A percentile compares a stretch with the other conserved stretches of the same genome.
Conservation (phyloP, 2,113 vertebrate species). For the Amphiprion percula region DNA sequence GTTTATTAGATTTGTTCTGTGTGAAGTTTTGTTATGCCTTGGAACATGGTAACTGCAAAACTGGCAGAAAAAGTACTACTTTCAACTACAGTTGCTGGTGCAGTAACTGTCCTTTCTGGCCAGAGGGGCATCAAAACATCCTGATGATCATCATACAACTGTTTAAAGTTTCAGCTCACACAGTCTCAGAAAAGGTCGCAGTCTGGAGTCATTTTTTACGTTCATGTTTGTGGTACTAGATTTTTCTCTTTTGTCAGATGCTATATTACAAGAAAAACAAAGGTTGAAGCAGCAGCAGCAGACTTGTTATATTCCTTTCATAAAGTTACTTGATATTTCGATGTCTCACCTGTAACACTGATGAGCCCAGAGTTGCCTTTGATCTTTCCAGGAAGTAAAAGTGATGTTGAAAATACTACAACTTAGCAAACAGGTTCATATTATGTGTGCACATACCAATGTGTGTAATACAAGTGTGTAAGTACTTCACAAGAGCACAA, state of each 20-base stretch:
- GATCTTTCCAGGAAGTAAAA: slow-evolving; percentile 10
- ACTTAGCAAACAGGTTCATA: background rate
- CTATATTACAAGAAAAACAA: background rate
- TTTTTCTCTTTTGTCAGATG: background rate
- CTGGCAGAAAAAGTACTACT: no score
- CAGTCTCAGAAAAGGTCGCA: no score
- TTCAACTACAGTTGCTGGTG: no score
- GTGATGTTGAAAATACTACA: background rate
- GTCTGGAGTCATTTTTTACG: background rate
- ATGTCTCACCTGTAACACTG: background rate
- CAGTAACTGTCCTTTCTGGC: no score
- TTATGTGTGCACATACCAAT: slow-evolving; percentile 3
- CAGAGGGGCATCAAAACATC: no score
- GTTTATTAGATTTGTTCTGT: no score
- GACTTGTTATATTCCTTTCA: background rate
- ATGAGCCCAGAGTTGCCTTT: background rate
- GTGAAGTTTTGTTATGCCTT: no score
- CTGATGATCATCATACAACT: no score
- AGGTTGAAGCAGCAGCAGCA: background rate
- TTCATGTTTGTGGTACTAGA: no score
- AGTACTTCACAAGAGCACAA: background rate
- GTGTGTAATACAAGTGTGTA: background rate
- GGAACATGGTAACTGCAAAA: no score
- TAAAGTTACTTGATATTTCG: background rate
- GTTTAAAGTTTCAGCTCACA: no score